Conservation (phyloP, 2,113 vertebrate species). For the Microcebus lehilahytsara region DNA sequence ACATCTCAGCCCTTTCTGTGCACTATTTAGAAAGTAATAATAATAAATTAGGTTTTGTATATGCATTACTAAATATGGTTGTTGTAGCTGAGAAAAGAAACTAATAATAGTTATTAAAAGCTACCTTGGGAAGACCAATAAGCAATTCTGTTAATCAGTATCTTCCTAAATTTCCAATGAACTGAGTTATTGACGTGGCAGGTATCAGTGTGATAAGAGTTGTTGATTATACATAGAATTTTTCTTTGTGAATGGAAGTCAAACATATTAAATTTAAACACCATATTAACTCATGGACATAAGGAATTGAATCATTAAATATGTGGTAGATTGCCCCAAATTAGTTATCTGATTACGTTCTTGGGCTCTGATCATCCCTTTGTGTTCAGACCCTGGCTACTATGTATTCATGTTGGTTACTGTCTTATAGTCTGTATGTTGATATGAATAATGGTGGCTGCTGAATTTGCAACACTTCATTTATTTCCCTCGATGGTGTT, state of each 20-base stretch:
- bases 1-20: neutral
- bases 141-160: neutral
- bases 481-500: neutral
- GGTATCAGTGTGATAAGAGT: neutral
- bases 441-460: neutral
- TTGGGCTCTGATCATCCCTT: neutral
- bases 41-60: neutral
- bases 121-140: neutral
- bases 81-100: neutral
- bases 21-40: conserved; percentile 28
- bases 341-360: neutral
- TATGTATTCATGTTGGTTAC: neutral
- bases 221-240: neutral
- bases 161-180: neutral
- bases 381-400: neutral
- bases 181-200: neutral
- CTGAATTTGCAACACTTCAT: neutral
- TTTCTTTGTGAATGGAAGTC: neutral
- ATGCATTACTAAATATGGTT: neutral
- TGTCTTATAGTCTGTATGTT: neutral
- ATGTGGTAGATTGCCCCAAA: neutral
- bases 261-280: neutral
- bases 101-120: neutral
- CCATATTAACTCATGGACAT: neutral
- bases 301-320: neutral